These are phyloP conservation scores for Murina feae DNA, from an alignment of 2,113 vertebrate genomes.

Conservation along the genomic window DNA sequence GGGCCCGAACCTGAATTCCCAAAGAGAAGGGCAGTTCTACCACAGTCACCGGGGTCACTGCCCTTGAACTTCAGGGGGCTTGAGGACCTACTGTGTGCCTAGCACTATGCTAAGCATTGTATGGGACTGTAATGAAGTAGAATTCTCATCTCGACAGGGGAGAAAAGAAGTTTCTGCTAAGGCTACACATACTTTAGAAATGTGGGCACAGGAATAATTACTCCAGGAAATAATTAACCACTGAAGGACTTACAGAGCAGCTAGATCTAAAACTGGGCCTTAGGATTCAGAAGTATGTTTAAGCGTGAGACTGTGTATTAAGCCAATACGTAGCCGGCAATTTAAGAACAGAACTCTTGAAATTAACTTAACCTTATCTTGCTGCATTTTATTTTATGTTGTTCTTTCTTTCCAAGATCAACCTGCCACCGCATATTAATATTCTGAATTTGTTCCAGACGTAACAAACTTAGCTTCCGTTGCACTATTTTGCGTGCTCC, in stretches of 20 bases:
- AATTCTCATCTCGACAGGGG: neutral
- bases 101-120: neutral
- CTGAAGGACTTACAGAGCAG: neutral
- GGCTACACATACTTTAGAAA: neutral
- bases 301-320: neutral
- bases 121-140: neutral
- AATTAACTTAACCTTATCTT: neutral
- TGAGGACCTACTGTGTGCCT: neutral
- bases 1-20: neutral
- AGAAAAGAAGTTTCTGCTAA: neutral
- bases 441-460: constrained; percentile 7
- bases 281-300: neutral
- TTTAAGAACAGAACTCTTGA: constrained; percentile 7
- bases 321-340: neutral
- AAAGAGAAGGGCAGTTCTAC: neutral
- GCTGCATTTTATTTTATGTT: neutral
- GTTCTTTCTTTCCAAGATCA: neutral
- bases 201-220: neutral
- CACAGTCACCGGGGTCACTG: neutral
- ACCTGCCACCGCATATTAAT: neutral
- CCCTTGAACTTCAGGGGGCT: neutral
- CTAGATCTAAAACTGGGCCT: neutral
- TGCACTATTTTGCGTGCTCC: neutral
- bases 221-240: neutral
- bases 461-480: neutral